phyloP scores from a whole-genome alignment of 2,797 vertebrate species.

The Leontocebus nigricollis region DNA sequence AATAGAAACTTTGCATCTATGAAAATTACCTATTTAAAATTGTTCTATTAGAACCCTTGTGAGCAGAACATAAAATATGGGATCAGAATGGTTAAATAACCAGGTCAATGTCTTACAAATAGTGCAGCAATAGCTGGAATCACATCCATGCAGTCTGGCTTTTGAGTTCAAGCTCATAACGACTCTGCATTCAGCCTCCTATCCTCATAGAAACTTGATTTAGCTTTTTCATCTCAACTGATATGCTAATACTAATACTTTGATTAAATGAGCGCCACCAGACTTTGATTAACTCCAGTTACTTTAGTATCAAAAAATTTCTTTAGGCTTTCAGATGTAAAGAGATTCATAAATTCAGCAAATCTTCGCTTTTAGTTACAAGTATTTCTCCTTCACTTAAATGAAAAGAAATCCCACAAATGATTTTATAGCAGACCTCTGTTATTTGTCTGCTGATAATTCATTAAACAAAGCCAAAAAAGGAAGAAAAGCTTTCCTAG shows the following conservation, averaged over 20 bases:
- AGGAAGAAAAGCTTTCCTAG: neutral
- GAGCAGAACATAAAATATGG: neutral
- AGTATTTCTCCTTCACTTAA: neutral
- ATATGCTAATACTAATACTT: neutral
- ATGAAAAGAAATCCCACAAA: neutral
- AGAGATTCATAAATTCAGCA: neutral
- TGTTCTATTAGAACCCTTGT: neutral
- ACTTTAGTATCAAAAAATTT: neutral
- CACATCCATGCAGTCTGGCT: neutral
- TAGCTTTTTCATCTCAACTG: neutral
- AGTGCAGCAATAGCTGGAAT: neutral
- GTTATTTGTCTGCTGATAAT: constrained; percentile 16
- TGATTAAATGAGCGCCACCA: neutral
- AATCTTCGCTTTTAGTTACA: neutral
- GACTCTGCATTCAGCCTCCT: neutral
- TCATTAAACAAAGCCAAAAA: neutral
- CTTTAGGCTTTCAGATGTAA: neutral
- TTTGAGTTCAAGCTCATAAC: neutral
- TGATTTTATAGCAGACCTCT: constrained; percentile 2
- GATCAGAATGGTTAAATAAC: neutral
- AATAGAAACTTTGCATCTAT: neutral
- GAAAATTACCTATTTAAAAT: neutral
- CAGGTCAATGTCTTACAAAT: neutral
- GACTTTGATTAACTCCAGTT: neutral
- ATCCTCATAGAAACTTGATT: neutral